Evolutionary conservation across 2,888 invertebrate genomes (phyloP), one percentile per base, ranked within the genome.

Genomic region (Acanthosepion lycidas): DNA sequence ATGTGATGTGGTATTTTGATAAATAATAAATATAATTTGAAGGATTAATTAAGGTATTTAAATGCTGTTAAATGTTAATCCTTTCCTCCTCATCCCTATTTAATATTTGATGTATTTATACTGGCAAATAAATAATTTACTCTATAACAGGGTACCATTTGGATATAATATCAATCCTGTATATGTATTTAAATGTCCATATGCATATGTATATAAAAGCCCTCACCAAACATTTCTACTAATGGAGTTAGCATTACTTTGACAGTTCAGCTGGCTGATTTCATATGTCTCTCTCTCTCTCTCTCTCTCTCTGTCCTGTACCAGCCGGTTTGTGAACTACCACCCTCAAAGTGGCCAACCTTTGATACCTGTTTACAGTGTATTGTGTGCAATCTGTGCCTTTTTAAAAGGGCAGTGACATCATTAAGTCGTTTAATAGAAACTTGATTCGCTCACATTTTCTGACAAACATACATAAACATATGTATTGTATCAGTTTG

Each of bases 291-390:
- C 0, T 33, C 15, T n/a, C 18, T 15, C n/a, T 5, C n/a, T 78
- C 18, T 78, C n/a, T n/a, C 12, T n/a, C 15, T 78, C 15, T 78
- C 64, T 64, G 6, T 64, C 64, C 33, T 5, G n/a, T n/a, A 12
- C 33, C 15, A n/a, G n/a, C n/a, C 6, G 15, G n/a, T n/a, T 78
- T 78, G n/a, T n/a, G n/a, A 78, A 78, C 78, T 78, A 2, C 78
- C n/a, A 78, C n/a, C n/a, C 78, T 78, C 78, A 78, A 78, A 78
- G 78, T 78, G 78, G 8, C 78, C 78, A 78, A 78, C 78, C 78
- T 78, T 78, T 78, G 78, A 15, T 78, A 78, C 78, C 78, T 78
- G 78, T 78, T 78, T 78, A 78, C 78, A 78, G 12, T 78, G n/a
- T 78, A 78, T 78, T 78, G 78, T 78, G 78, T 15, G 15, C 78